A percentile compares a stretch with the other conserved stretches of the same genome.
Conservation (phyloP, 1,140 invertebrate species). For the Agraylea sexmaculata region DNA sequence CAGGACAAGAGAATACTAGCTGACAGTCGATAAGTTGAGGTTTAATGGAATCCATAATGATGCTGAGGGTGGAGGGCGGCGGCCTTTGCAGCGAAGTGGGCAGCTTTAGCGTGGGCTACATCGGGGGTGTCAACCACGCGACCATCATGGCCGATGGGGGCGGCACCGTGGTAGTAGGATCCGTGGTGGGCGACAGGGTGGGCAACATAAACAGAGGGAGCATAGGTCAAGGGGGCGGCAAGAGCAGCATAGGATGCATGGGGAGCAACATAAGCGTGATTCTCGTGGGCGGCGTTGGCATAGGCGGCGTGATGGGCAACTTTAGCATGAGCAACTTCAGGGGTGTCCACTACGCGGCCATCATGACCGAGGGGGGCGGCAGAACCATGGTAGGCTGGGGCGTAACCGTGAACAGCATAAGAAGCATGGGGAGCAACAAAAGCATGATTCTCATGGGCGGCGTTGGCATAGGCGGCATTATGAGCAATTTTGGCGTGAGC, state of each 20-base stretch:
- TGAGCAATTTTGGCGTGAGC: slow-evolving; percentile 11
- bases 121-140: not conserved
- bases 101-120: slow-evolving; percentile 7
- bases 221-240: slow-evolving; percentile 1
- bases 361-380: slow-evolving; percentile 6
- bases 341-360: slow-evolving; percentile 33
- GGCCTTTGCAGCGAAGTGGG: slow-evolving; percentile 20
- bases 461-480: slow-evolving; percentile 26
- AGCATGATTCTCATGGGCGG: slow-evolving; percentile 24
- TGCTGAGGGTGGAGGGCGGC: not conserved
- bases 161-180: not conserved
- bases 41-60: no score
- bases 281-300: slow-evolving; percentile 30
- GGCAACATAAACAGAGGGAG: no score
- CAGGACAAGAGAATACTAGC: no score
- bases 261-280: not conserved
- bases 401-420: slow-evolving; percentile 21
- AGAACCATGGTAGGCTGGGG: slow-evolving; percentile 29
- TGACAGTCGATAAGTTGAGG: no score
- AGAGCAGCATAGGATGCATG: slow-evolving; percentile 1
- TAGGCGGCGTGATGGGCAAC: slow-evolving; percentile 35
- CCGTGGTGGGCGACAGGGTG: not conserved
- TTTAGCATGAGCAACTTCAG: slow-evolving; percentile 34
- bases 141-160: slow-evolving; percentile 8
- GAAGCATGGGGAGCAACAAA: not conserved